These are phyloP conservation scores for Hylaea fasciaria DNA, from an alignment of 2,888 invertebrate species.

Conservation along the genomic window DNA sequence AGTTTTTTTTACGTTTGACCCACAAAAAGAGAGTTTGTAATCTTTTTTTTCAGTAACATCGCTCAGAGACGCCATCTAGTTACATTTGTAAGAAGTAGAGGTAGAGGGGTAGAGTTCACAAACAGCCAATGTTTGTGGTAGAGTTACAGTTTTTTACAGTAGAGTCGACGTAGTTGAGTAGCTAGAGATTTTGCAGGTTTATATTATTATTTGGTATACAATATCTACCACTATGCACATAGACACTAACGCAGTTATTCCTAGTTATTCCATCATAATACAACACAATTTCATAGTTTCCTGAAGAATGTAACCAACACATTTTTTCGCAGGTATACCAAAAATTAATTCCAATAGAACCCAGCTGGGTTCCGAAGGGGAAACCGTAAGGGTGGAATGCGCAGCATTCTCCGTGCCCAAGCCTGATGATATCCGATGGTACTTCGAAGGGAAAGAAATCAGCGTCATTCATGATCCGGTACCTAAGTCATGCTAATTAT, in stretches of 20 bases:
- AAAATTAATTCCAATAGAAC: slow-evolving; percentile 92
- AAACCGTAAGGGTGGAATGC: slow-evolving; percentile 93
- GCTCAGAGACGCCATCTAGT: slow-evolving; percentile 36
- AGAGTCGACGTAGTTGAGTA: not conserved
- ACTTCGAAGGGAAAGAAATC: slow-evolving; percentile 92
- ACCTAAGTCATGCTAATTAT: slow-evolving; percentile 41
- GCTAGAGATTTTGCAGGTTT: no score
- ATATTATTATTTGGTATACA: no score
- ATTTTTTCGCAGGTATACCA: slow-evolving; percentile 87
- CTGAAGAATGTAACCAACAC: no score
- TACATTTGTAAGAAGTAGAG: slow-evolving; percentile 2
- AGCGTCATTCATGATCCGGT: slow-evolving; percentile 87
- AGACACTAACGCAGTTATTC: no score
- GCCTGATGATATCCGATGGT: slow-evolving; percentile 94
- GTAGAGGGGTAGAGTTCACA: not conserved
- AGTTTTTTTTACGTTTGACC: not conserved
- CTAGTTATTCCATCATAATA: no score
- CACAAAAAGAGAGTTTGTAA: slow-evolving; percentile 2
- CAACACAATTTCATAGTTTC: no score
- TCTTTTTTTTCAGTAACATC: not conserved
- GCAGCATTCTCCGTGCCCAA: slow-evolving; percentile 94
- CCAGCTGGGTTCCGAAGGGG: slow-evolving; percentile 92
- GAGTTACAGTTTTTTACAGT: not conserved
- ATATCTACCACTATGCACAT: no score
- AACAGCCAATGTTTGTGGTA: not conserved